A percentile compares a stretch with the other conserved stretches of the same genome.
Evolutionary conservation across 2,113 vertebrate genomes (phyloP).

Genomic region (Lepidothrix coronata): DNA sequence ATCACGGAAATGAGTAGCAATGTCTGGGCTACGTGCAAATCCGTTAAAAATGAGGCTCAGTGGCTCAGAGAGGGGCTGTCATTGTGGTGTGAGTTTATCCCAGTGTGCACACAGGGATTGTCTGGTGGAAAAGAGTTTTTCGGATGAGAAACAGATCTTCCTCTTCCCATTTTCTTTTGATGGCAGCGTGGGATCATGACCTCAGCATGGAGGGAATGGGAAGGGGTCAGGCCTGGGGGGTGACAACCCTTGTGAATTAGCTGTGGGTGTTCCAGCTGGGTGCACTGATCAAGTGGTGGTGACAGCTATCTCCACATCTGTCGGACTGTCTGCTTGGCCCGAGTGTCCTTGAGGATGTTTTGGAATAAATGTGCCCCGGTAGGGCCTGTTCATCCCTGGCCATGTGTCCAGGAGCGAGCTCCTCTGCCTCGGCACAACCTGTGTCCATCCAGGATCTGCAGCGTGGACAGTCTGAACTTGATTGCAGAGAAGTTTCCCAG

Average conservation of each 20-base stretch:
- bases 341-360: fast-evolving
- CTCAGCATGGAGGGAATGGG: neutral
- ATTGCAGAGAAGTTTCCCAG: neutral
- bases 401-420: fast-evolving
- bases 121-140: neutral
- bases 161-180: neutral
- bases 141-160: neutral
- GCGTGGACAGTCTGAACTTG: neutral
- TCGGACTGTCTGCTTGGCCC: neutral
- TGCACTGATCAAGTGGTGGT: neutral
- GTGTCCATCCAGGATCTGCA: neutral
- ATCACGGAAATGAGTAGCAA: neutral
- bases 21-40: neutral
- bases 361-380: neutral
- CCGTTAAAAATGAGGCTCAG: neutral
- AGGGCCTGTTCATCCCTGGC: neutral
- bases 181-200: neutral
- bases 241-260: neutral
- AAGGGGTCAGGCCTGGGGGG: neutral
- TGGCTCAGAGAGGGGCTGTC: neutral
- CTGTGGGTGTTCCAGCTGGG: neutral
- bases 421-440: neutral
- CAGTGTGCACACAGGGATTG: fast-evolving
- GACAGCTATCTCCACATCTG: neutral
- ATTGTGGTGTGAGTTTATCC: neutral